Evolutionary conservation across 2,113 vertebrate species (phyloP).

Genomic region (crab-eating macaque (Macaca fascicularis)): T2T-MFA8v1.1 NC_088388.1:126210001-126210500

Average conservation of each 20-base stretch:
- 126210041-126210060: background rate
- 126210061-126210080: background rate
- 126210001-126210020: background rate
- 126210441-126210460: background rate
- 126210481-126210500: background rate
- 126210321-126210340: conserved; percentile 4
- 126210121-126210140: background rate
- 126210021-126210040: background rate
- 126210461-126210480: background rate
- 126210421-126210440: background rate
- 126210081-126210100: too few species aligned
- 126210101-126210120: background rate
- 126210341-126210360: background rate
- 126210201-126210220: conserved; percentile 71
- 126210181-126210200: background rate
- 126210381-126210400: background rate
- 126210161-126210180: conserved; percentile 13
- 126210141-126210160: background rate
- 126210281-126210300: conserved; percentile 67
- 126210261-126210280: background rate
- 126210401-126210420: background rate
- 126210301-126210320: conserved; percentile 40
- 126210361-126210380: conserved; percentile 18
- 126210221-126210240: background rate
- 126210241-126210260: background rate